Base-by-base conservation (phyloP, 1,140 invertebrate species). In the Caenorhabditis latens region DNA sequence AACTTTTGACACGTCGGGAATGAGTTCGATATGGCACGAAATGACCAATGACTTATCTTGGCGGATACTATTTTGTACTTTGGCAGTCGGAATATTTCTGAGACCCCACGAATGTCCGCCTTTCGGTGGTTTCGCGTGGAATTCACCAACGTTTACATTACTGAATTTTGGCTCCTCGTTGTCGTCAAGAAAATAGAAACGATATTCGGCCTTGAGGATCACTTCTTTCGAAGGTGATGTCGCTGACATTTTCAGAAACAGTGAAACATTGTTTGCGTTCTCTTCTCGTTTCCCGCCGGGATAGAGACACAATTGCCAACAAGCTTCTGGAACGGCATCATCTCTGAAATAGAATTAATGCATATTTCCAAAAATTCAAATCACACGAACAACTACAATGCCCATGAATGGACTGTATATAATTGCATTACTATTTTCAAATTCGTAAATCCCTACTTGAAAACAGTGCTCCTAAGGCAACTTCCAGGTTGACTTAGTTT, bases 31-130 rank as follows among this genome's bases (percentile, higher is more conserved):
- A 50, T 91, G 84, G 75, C 91, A 92, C 19, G 90, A 82, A 43
- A 92, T 91, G 40, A 91, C 88, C 13, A 92, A 83, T 13, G 91
- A 92, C 24, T 88, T 58, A 65, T 92, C 92, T 13, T 61, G n/a
- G 4, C 92, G 89, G 57, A 92, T 85, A 50, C 90, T 91, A 50
- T 90, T 91, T n/a, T 85, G 83, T 9, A 88, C 87, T 67, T 93
- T 92, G 9, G 63, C 57, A 21, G 87, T 88, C 24, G 91, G 91
- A 82, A 92, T 92, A 83, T 92, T 92, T 13, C 91, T 86, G 32
- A 92, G 87, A 4, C 91, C 91, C 91, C 91, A 92, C 0, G 91
- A 92, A 83, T 92, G 91, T 4, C 92, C 93, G 50, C 91, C 90
- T 83, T 92, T 92, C 46, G 90, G 88, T 46, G 92, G 91, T 79